Evolutionary conservation across 2,113 vertebrate species (phyloP).

Genomic region (Gymnocephalus cernua): DNA sequence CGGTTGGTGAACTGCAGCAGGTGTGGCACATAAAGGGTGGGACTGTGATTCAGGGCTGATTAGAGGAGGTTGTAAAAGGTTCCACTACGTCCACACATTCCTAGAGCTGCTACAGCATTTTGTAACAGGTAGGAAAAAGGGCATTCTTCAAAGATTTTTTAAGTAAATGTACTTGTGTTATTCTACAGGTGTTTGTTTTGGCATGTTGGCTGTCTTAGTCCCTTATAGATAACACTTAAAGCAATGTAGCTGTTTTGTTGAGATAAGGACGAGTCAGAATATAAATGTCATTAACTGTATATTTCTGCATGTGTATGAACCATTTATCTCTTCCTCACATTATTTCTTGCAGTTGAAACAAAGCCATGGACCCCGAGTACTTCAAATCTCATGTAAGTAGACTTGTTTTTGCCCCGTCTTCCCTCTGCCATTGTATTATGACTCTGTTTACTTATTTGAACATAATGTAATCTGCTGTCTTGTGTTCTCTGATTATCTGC

Average conservation of each 20-base stretch:
- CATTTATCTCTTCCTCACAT: not conserved
- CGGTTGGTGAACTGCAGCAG: slow-evolving; percentile 4
- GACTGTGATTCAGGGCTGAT: slow-evolving; percentile 18
- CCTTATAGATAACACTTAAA: too few relatives aligned
- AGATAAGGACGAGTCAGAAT: not conserved
- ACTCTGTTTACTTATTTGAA: not conserved
- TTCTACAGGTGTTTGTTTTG: not conserved
- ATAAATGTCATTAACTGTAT: not conserved
- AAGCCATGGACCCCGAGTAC: slow-evolving; percentile 65
- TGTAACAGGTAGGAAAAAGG: slow-evolving; percentile 60
- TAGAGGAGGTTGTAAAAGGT: slow-evolving; percentile 9
- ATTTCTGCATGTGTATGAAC: not conserved
- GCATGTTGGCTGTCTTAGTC: not conserved
- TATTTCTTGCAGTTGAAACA: slow-evolving; percentile 10
- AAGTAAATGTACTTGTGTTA: not conserved
- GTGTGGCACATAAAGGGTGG: slow-evolving; percentile 24
- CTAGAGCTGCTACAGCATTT: not conserved
- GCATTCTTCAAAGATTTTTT: not conserved
- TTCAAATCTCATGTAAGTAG: slow-evolving; percentile 62
- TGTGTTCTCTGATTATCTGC: not conserved
- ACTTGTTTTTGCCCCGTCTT: not conserved
- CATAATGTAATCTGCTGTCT: not conserved
- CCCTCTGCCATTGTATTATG: not conserved
- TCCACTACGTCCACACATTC: slow-evolving; percentile 1
- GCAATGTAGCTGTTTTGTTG: not conserved